phyloP scores from a whole-genome alignment of 2,113 vertebrate genomes.

The Rhabdornis inornatus region DNA sequence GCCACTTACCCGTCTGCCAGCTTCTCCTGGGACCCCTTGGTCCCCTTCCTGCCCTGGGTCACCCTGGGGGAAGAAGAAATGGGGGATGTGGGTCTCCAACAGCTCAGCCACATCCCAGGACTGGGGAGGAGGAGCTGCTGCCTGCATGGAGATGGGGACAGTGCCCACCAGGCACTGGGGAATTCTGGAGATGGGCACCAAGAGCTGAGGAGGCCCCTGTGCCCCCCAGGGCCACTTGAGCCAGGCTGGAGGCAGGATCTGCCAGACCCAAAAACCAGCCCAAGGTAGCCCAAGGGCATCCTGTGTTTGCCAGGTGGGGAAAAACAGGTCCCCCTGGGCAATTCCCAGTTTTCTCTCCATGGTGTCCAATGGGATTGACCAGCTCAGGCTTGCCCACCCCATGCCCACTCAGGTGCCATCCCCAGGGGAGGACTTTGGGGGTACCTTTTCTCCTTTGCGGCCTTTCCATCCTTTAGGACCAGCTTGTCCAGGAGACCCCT shows the following conservation, averaged over 20 bases:
- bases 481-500: conserved; percentile 75
- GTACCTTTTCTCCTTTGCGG: conserved; percentile 82
- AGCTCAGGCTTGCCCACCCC: background rate
- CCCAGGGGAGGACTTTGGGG: rapidly evolving
- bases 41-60: conserved; percentile 67
- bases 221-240: background rate
- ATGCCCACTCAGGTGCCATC: background rate
- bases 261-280: background rate
- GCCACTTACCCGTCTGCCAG: conserved; percentile 77
- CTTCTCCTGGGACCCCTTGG: conserved; percentile 66
- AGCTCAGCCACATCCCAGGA: background rate
- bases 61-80: conserved; percentile 67
- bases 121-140: background rate
- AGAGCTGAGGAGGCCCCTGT: background rate
- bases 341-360: background rate
- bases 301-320: background rate
- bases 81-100: background rate
- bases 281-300: background rate
- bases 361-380: rapidly evolving
- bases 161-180: background rate
- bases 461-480: conserved; percentile 78
- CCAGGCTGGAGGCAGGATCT: background rate
- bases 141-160: background rate
- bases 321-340: rapidly evolving
- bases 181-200: background rate